Evolutionary conservation across 2,113 vertebrate genomes (phyloP).

Genomic region (Brienomyrus longianalis): DNA sequence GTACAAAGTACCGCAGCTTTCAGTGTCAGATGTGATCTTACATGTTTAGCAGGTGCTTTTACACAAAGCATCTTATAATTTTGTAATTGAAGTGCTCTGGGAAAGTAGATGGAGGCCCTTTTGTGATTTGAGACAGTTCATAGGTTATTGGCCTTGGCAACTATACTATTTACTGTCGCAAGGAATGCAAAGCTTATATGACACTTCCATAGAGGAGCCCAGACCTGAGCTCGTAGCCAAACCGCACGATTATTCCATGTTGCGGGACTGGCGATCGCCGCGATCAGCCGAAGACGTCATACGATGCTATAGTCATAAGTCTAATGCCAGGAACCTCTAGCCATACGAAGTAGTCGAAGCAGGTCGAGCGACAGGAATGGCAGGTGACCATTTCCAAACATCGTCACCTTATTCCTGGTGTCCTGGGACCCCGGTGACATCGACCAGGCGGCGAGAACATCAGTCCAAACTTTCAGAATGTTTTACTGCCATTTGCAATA

Average conservation of each 20-base stretch:
- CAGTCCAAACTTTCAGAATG: not conserved
- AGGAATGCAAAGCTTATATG: not conserved
- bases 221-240: not conserved
- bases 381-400: not conserved
- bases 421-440: not conserved
- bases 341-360: not conserved
- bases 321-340: no score
- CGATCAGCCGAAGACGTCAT: not conserved
- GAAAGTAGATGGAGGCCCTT: not conserved
- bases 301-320: no score
- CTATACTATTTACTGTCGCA: not conserved
- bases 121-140: not conserved
- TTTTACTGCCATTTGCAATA: not conserved
- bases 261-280: not conserved
- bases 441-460: not conserved
- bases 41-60: not conserved
- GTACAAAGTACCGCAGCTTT: not conserved
- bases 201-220: not conserved
- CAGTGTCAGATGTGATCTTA: not conserved
- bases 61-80: not conserved
- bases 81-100: not conserved
- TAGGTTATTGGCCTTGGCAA: not conserved
- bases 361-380: not conserved
- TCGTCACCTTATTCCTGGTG: not conserved
- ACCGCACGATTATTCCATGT: not conserved